Evolutionary conservation across 1,140 invertebrate species (phyloP), one percentile per base, ranked within the genome.

Genomic region (Augochlora pura): DNA sequence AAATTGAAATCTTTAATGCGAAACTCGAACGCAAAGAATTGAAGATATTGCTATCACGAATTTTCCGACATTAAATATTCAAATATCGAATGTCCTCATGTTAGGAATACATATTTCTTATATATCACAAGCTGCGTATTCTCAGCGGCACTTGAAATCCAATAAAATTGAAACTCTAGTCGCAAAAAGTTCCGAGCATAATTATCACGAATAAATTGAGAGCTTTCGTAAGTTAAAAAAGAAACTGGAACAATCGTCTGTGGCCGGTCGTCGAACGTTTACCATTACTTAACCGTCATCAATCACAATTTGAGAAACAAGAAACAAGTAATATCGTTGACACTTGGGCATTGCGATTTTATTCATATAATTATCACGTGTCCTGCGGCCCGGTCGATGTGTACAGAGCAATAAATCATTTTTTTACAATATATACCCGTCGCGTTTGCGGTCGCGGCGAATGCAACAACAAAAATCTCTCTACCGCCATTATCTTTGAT

Each of bases 351-450:
- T 38, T n/a, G 57, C 25, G 42, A 67, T 39, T 57, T 46, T 63
- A 52, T 77, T 77, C 75, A 10, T 39, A 23, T 77, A 77, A 77
- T 77, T 77, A 77, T 62, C 75, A 32, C 66, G 54, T 70, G 67
- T 39, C 46, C n/a, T 10, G 66, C 18, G n/a, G 25, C 27, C 75
- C 27, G 16, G 5, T 16, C 27, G 38, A 16, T 63, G 75, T 77
- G 66, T 77, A 70, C 75, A 69, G 27, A 62, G 66, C 75, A 62
- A 77, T 77, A 77, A 77, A 77, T 77, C 75, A 77, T 77, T 60
- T 59, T 69, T 76, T 76, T 76, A 57, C 49, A 52, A 67, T 67
- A 67, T 57, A 57, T 10, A 21, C 16, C 9, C 12, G 25, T 62
- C 57, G 27, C 66, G 66, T 38, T 60, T 18, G 18, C 65, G 52